Percentiles rank a stretch among this genome's conserved stretches.
phyloP scores from a whole-genome alignment of 2,797 vertebrate species.

The Chelidonichthys spinosus region DNA sequence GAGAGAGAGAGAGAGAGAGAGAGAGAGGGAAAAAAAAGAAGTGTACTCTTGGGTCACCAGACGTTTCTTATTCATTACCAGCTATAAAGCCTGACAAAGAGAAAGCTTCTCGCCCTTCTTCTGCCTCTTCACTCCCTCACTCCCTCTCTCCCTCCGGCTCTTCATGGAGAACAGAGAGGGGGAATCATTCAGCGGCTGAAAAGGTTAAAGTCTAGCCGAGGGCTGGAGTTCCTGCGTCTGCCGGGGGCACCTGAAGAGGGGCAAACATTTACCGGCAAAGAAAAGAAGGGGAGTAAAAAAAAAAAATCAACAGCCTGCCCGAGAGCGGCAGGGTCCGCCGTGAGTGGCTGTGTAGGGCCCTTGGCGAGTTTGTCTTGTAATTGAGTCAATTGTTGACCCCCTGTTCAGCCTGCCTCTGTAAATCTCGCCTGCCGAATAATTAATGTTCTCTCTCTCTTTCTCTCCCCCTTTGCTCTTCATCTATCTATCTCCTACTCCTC shows the following conservation, averaged over 20 bases:
- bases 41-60: constrained; percentile 69
- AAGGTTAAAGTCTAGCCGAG: constrained; percentile 81
- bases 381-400: constrained; percentile 87
- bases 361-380: constrained; percentile 85
- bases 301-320: constrained; percentile 71
- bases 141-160: constrained; percentile 60
- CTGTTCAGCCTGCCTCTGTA: constrained; percentile 77
- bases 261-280: constrained; percentile 82
- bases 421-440: constrained; percentile 80
- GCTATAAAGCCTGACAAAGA: constrained; percentile 78
- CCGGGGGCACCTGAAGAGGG: constrained; percentile 85
- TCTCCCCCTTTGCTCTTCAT: constrained; percentile 57
- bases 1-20: no score
- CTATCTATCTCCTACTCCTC: constrained; percentile 69
- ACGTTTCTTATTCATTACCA: constrained; percentile 80
- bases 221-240: constrained; percentile 71
- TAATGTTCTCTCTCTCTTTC: constrained; percentile 68
- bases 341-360: constrained; percentile 76
- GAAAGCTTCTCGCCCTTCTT: constrained; percentile 72
- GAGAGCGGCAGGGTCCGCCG: constrained; percentile 69
- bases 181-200: constrained; percentile 76
- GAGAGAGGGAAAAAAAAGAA: constrained; percentile 27
- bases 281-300: constrained; percentile 63
- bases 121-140: constrained; percentile 71
- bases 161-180: constrained; percentile 61